Percentiles rank a stretch among this genome's conserved stretches.
These are phyloP conservation scores for Plectus sambesii DNA, from an alignment of 1,140 invertebrate species.

Conservation along the genomic window DNA sequence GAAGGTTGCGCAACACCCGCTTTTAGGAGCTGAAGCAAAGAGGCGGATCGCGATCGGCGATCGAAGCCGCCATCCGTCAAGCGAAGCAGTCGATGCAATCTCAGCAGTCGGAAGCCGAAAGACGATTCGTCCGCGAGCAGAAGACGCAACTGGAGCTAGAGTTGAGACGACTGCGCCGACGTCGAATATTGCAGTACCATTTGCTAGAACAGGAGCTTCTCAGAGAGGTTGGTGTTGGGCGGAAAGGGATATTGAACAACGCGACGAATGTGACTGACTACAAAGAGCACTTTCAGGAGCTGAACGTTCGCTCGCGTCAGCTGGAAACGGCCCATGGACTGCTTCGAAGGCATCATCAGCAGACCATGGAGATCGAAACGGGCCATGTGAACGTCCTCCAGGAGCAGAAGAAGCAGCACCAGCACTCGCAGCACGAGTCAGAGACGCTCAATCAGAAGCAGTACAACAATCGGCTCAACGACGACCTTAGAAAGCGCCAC, in stretches of 20 bases:
- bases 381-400: slow-evolving; percentile 30
- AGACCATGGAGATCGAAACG: slow-evolving; percentile 80
- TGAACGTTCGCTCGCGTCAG: slow-evolving; percentile 83
- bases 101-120: slow-evolving; percentile 77
- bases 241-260: too few species aligned
- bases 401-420: slow-evolving; percentile 46
- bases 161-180: slow-evolving; percentile 77
- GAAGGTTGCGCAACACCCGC: slow-evolving; percentile 3
- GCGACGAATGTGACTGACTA: too few species aligned
- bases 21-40: slow-evolving; percentile 33
- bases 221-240: slow-evolving; percentile 60
- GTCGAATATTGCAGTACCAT: slow-evolving; percentile 73
- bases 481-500: slow-evolving; percentile 83
- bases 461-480: slow-evolving; percentile 81
- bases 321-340: slow-evolving; percentile 87
- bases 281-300: slow-evolving; percentile 61
- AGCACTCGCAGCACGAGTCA: slow-evolving; percentile 74
- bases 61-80: slow-evolving; percentile 26
- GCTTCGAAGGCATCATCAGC: slow-evolving; percentile 85
- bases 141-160: slow-evolving; percentile 81
- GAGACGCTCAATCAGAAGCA: slow-evolving; percentile 90
- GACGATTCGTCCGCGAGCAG: slow-evolving; percentile 69
- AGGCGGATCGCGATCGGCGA: slow-evolving; percentile 20
- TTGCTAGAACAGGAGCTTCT: slow-evolving; percentile 78
- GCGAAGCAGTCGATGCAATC: slow-evolving; percentile 76